Base-by-base conservation (phyloP, 2,797 vertebrate genomes). In the Squalus acanthias region DNA sequence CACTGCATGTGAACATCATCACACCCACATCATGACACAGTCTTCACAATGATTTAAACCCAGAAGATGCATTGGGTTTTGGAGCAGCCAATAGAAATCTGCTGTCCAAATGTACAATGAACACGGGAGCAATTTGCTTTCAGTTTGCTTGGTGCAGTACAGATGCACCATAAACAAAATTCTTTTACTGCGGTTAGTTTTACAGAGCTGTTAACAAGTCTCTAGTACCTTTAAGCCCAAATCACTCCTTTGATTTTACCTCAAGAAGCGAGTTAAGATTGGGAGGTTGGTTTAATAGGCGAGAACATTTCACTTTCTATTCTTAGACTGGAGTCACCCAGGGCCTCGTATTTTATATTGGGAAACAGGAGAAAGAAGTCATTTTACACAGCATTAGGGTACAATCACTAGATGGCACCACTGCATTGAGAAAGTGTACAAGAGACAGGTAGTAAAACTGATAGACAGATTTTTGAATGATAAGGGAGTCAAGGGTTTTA, bases 401-500 rank as follows among this genome's bases (percentile, higher is more conserved):
- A 67, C 65, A 46, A 67, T 67, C 91, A 93, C 91, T 93, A 93
- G 91, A 46, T 93, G 91, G 91, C 91, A 93, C 63, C 65, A 93
- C 39, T 69, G 91, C n/a, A 39, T 93, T 93, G 69, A 69, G 2
- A 26, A 39, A 69, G 79, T 92, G 60, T 8, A 92, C 89, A 92
- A 60, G 89, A 92, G 63, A 65, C 33, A 65, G 39, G 39, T 39
- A 39, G 39, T 39, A 39, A 39, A 39, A 39, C 39, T 39, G 39
- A 39, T 39, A 39, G 39, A 39, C 39, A 39, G 39, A 39, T 39
- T 39, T 39, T 39, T 39, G 39, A 39, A 39, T 0, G 39, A 39
- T 39, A 39, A 39, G 39, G 39, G 39, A 39, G 39, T 39, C 39
- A 39, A 39, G 39, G 39, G 39, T 39, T 39, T 39, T 39, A 39